phyloP scores from a whole-genome alignment of 1,140 invertebrate genomes.

The Diorhabda carinulata region DNA sequence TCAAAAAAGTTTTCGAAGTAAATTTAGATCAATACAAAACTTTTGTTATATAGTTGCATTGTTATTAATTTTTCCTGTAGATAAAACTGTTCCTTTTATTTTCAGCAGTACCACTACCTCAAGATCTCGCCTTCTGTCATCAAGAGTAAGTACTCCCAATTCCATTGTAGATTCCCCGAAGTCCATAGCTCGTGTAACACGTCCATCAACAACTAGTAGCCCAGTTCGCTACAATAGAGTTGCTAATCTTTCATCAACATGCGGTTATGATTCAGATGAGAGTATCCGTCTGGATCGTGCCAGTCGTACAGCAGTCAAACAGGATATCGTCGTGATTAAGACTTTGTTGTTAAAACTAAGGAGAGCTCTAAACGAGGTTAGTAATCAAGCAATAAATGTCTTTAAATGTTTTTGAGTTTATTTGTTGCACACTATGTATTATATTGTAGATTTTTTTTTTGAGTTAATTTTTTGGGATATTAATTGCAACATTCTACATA shows the following conservation, averaged over 20 bases:
- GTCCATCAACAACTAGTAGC: constrained; percentile 41
- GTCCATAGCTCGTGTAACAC: constrained; percentile 11
- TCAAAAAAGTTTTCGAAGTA: too few species aligned
- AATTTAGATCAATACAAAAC: too few species aligned
- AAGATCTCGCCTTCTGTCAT: constrained; percentile 53
- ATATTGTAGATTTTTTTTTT: too few species aligned
- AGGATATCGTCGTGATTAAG: constrained; percentile 75
- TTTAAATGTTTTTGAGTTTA: background rate
- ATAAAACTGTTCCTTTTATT: constrained; percentile 9
- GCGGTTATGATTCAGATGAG: constrained; percentile 55
- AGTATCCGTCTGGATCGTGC: constrained; percentile 57
- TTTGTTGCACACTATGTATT: constrained; percentile 13
- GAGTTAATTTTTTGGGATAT: too few species aligned
- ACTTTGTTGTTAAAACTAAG: constrained; percentile 73
- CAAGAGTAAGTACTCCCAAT: constrained; percentile 50
- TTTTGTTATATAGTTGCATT: too few species aligned
- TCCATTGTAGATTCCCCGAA: constrained; percentile 39
- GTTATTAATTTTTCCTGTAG: background rate
- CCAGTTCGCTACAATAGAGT: constrained; percentile 46
- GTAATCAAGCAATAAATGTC: background rate
- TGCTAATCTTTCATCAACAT: constrained; percentile 19
- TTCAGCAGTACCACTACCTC: constrained; percentile 37
- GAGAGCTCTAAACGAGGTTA: constrained; percentile 71
- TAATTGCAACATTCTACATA: too few species aligned
- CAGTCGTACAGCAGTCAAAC: constrained; percentile 65